Percentiles rank a stretch among this genome's conserved stretches.
These are phyloP conservation scores for Amiota minor DNA, from an alignment of 2,888 invertebrate species.

Conservation along the genomic window DNA sequence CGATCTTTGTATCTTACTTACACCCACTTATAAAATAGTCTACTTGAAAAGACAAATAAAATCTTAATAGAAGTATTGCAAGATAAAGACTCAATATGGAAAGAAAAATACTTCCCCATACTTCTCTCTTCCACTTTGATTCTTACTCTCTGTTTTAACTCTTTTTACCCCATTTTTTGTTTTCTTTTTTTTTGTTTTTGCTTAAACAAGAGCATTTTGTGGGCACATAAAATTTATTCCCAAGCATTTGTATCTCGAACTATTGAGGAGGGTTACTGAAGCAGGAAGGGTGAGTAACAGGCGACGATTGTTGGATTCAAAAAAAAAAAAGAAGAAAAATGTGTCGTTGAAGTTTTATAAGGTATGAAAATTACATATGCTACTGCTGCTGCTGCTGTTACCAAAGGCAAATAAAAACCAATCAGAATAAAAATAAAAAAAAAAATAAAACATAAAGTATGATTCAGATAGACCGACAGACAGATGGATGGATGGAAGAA, in stretches of 20 bases:
- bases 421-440: conserved; percentile 10
- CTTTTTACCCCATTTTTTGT: too few relatives aligned
- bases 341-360: conserved; percentile 20
- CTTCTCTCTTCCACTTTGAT: too few relatives aligned
- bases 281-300: not conserved
- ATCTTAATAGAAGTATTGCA: not conserved
- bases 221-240: too few relatives aligned
- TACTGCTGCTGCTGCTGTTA: not conserved
- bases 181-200: too few relatives aligned
- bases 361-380: conserved; percentile 27
- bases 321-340: not conserved
- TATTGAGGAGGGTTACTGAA: not conserved
- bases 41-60: not conserved
- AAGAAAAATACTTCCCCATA: too few relatives aligned
- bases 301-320: too few relatives aligned
- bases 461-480: not conserved
- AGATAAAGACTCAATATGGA: too few relatives aligned
- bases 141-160: too few relatives aligned
- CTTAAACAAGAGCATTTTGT: too few relatives aligned
- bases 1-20: too few relatives aligned
- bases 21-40: too few relatives aligned
- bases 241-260: too few relatives aligned
- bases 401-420: conserved; percentile 13
- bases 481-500: not conserved
- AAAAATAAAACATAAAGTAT: not conserved